Percentiles rank a stretch among this genome's conserved stretches.
Evolutionary conservation across 2,113 vertebrate species (phyloP).

Genomic region (Nyctereutes procyonoides): DNA sequence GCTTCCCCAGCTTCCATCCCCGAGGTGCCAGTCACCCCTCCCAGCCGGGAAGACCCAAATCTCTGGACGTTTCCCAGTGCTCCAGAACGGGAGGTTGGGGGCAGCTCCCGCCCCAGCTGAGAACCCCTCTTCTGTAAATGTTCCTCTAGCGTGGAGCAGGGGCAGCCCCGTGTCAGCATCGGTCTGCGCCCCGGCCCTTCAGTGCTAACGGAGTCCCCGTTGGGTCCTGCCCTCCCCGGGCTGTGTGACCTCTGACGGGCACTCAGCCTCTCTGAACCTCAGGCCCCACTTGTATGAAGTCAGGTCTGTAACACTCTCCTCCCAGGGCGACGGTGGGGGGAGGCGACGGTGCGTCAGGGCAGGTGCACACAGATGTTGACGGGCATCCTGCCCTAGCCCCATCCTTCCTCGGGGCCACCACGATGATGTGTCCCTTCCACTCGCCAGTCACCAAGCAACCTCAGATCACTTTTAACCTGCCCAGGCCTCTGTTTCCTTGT

Average conservation of each 20-base stretch:
- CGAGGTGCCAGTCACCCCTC: too few relatives aligned
- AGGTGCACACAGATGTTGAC: too few relatives aligned
- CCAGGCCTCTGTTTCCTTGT: neutral
- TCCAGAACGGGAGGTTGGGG: neutral
- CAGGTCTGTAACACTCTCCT: neutral
- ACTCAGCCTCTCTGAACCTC: neutral
- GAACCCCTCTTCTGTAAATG: neutral
- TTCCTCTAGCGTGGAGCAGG: neutral
- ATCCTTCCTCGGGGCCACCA: neutral
- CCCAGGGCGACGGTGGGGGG: too few relatives aligned
- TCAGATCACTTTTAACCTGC: neutral
- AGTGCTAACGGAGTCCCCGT: neutral
- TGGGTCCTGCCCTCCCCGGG: neutral
- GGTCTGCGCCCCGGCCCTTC: neutral
- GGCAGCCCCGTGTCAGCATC: neutral
- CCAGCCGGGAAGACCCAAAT: neutral
- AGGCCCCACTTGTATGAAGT: neutral
- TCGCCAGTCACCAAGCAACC: neutral
- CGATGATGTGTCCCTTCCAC: rapidly evolving
- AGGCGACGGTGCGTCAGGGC: neutral
- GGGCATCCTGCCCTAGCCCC: neutral
- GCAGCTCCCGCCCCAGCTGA: neutral
- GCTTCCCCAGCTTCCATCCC: neutral
- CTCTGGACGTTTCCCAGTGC: neutral
- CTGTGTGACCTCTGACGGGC: neutral